Evolutionary conservation across 2,113 vertebrate genomes (phyloP).

Genomic region (Ia io): DNA sequence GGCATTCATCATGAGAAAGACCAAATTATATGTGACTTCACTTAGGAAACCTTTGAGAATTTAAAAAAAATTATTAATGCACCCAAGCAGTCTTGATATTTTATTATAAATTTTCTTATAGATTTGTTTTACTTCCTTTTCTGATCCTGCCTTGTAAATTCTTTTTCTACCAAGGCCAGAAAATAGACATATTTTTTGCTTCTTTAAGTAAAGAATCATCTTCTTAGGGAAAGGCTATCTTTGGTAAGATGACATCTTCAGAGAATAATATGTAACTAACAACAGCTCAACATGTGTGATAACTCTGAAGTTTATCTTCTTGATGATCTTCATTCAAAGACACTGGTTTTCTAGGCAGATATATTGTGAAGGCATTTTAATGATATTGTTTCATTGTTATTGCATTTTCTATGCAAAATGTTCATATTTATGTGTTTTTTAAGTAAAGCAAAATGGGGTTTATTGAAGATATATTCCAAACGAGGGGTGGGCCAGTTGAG

Average conservation of each 20-base stretch:
- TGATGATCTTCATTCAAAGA: constrained; percentile 14
- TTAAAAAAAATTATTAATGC: background rate
- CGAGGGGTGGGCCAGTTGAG: too few species aligned
- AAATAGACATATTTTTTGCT: background rate
- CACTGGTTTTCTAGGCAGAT: background rate
- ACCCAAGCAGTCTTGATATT: background rate
- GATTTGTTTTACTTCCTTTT: constrained; percentile 10
- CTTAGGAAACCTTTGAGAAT: background rate
- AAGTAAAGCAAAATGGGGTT: too few species aligned
- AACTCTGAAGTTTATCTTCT: constrained; percentile 14
- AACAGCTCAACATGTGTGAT: background rate
- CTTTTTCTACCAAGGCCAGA: background rate
- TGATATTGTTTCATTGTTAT: background rate
- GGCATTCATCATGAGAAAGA: background rate
- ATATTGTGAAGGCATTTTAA: background rate
- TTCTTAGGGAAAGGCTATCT: background rate
- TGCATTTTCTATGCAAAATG: constrained; percentile 1
- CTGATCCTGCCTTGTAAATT: constrained; percentile 14
- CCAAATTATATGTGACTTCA: background rate
- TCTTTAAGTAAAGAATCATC: background rate
- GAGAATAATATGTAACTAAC: background rate
- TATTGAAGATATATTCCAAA: too few species aligned
- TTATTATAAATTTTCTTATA: background rate
- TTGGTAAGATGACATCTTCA: constrained; percentile 27
- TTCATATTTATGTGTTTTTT: background rate